Conservation (phyloP, 2,113 vertebrate species). For the Larimichthys polyactis region DNA sequence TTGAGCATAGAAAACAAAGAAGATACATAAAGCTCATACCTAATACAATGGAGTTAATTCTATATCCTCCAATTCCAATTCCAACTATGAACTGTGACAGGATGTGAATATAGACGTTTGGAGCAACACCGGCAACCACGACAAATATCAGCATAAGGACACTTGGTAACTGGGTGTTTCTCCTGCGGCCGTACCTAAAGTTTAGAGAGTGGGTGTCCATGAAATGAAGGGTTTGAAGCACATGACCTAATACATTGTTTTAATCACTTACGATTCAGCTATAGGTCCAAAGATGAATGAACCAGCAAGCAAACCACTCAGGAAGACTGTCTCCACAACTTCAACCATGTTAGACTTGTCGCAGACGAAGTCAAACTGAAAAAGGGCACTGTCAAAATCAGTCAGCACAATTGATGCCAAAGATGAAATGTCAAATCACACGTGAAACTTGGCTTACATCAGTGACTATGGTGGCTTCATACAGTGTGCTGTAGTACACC, state of each 20-base stretch:
- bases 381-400: background rate
- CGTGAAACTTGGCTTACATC: slow-evolving; percentile 68
- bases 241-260: background rate
- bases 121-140: slow-evolving; percentile 42
- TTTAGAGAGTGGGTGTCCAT: background rate
- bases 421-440: background rate
- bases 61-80: slow-evolving; percentile 58
- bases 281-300: slow-evolving; percentile 68
- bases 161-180: slow-evolving; percentile 58
- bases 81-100: slow-evolving; percentile 62
- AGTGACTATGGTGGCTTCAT: slow-evolving; percentile 75
- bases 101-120: slow-evolving; percentile 57
- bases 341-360: slow-evolving; percentile 49
- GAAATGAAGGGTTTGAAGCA: background rate
- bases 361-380: slow-evolving; percentile 76
- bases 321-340: slow-evolving; percentile 49
- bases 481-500: slow-evolving; percentile 80
- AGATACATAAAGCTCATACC: slow-evolving; percentile 39
- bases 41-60: slow-evolving; percentile 65
- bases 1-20: background rate
- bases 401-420: background rate
- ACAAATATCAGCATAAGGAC: slow-evolving; percentile 47
- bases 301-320: slow-evolving; percentile 63
- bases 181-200: slow-evolving; percentile 66
- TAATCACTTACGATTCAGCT: slow-evolving; percentile 63